A percentile compares a stretch with the other conserved stretches of the same genome.
Evolutionary conservation across 1,140 invertebrate species (phyloP).

Genomic region (Panagrolaimus sp.): DNA sequence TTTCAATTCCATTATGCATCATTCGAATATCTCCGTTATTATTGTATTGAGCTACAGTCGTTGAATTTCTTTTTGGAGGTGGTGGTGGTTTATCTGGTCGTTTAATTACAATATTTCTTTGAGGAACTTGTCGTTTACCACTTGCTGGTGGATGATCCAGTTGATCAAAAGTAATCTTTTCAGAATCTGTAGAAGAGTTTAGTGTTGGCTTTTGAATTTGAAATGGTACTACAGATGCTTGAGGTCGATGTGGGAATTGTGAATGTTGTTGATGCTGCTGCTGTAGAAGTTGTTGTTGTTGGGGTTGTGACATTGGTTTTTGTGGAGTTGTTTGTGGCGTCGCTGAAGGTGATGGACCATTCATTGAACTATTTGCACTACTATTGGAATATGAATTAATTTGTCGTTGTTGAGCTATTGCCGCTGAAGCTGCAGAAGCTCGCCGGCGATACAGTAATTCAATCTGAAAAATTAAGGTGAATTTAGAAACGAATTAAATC

Average conservation of each 20-base stretch:
- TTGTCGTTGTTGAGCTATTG: conserved; percentile 30
- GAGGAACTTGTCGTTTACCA: background rate
- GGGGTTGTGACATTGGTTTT: background rate
- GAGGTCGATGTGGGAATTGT: conserved; percentile 22
- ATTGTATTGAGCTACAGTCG: background rate
- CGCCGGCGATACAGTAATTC: conserved; percentile 33
- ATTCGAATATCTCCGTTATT: background rate
- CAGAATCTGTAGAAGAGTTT: background rate
- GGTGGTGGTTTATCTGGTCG: background rate
- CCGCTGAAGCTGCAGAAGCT: conserved; percentile 29
- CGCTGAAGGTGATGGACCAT: background rate
- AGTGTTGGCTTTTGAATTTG: conserved; percentile 23
- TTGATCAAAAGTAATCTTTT: background rate
- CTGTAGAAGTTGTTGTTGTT: background rate
- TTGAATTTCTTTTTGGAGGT: background rate
- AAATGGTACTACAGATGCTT: conserved; percentile 40
- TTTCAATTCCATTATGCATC: conserved; percentile 1
- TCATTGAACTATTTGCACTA: background rate
- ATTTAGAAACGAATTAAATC: too few relatives aligned
- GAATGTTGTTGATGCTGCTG: background rate
- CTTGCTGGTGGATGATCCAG: background rate
- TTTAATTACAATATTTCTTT: background rate
- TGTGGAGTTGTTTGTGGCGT: background rate
- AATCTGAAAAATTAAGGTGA: conserved; percentile 35
- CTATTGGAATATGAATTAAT: conserved; percentile 21